Percentiles rank a stretch among this genome's conserved stretches.
phyloP scores from a whole-genome alignment of 2,113 vertebrate species.

The Nothobranchius kuhntae region DNA sequence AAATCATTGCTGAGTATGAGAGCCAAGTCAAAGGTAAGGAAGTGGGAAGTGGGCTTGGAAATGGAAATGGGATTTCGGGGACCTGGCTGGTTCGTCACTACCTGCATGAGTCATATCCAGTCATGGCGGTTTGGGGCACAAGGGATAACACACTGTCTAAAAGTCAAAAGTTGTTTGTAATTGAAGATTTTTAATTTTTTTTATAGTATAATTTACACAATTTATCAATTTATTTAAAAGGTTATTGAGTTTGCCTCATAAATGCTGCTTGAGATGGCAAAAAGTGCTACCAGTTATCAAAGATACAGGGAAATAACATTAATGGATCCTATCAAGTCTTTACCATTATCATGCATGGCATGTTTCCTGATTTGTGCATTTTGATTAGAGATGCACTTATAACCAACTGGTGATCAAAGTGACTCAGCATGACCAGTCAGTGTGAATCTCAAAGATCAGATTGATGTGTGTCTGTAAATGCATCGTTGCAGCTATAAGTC shows the following conservation, averaged over 20 bases:
- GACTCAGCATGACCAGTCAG: too few species aligned
- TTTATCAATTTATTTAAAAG: too few species aligned
- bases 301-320: too few species aligned
- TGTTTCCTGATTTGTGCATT: background rate
- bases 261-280: background rate
- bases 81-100: slow-evolving; percentile 21
- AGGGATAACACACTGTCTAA: too few species aligned
- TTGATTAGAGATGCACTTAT: too few species aligned
- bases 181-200: too few species aligned
- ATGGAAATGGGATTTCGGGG: background rate
- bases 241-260: background rate
- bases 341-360: background rate
- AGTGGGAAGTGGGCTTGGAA: slow-evolving; percentile 18
- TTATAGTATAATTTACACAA: too few species aligned
- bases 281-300: background rate
- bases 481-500: too few species aligned
- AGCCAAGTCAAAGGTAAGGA: slow-evolving; percentile 97
- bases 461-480: too few species aligned
- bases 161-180: too few species aligned
- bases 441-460: too few species aligned
- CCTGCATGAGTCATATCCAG: slow-evolving; percentile 38
- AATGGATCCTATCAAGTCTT: background rate
- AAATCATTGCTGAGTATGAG: slow-evolving; percentile 96
- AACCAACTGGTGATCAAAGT: too few species aligned
- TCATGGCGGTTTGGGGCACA: background rate